Conservation (phyloP, 2,113 vertebrate genomes). For the Caretta caretta region DNA sequence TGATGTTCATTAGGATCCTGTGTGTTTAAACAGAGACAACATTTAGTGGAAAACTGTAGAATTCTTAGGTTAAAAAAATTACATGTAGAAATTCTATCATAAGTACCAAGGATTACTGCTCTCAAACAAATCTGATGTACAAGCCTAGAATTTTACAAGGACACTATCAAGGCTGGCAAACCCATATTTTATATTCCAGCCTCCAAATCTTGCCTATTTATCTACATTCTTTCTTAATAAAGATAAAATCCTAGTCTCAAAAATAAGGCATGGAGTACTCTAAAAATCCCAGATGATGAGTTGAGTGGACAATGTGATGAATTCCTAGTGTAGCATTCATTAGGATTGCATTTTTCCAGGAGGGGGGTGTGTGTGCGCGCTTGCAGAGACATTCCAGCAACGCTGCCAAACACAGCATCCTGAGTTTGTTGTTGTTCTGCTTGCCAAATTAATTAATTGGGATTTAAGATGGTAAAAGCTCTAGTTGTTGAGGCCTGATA, state of each 20-base stretch:
- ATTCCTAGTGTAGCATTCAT: fast-evolving
- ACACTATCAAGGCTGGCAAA: not conserved
- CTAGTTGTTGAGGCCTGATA: not conserved
- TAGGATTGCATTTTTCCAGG: not conserved
- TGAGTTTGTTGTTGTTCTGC: not conserved
- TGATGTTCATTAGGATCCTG: too few relatives aligned
- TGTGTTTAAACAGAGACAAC: not conserved
- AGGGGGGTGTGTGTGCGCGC: not conserved
- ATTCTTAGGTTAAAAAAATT: not conserved
- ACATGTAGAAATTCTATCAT: not conserved
- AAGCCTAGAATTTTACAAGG: not conserved
- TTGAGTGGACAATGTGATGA: not conserved
- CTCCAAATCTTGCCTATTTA: not conserved
- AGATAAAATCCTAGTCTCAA: not conserved
- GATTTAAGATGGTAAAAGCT: not conserved
- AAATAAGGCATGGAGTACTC: not conserved
- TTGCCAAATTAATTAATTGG: slow-evolving; percentile 35
- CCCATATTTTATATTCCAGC: not conserved
- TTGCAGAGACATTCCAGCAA: not conserved
- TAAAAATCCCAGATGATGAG: not conserved
- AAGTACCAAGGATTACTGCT: fast-evolving
- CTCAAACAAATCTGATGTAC: not conserved
- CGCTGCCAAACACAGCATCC: not conserved
- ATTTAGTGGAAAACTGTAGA: not conserved
- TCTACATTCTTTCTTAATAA: not conserved